A percentile compares a stretch with the other conserved stretches of the same genome.
Conservation (phyloP, 37 sponge, comb jelly and placozoan species). For the Cliona cf. orientalis region DNA sequence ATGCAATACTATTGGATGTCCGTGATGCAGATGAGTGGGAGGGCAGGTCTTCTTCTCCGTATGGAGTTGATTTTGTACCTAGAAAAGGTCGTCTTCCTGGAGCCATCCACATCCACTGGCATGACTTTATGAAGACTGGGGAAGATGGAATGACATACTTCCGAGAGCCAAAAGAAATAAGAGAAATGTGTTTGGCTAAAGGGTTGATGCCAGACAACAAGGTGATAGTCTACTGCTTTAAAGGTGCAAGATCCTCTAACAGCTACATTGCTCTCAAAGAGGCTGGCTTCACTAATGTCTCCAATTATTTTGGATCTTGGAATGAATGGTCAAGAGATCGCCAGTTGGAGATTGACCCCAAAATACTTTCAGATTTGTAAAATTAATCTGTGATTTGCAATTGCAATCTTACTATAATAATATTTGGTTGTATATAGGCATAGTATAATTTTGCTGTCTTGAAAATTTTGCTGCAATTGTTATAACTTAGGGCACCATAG, state of each 20-base stretch:
- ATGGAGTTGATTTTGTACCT: slow-evolving; percentile 31
- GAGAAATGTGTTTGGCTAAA: slow-evolving; percentile 12
- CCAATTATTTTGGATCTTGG: slow-evolving; percentile 27
- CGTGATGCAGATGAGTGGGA: slow-evolving; percentile 30
- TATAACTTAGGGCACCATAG: no score
- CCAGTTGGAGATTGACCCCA: slow-evolving; percentile 14
- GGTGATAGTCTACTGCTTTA: slow-evolving; percentile 24
- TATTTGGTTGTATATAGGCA: no score
- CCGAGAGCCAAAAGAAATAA: slow-evolving; percentile 6
- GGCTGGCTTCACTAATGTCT: slow-evolving; percentile 12
- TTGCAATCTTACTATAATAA: no score
- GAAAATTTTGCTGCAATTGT: no score
- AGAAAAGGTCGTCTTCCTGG: slow-evolving; percentile 28
- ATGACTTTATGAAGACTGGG: slow-evolving; percentile 21
- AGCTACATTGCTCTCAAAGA: slow-evolving; percentile 19
- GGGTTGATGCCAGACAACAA: slow-evolving; percentile 14
- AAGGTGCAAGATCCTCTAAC: slow-evolving; percentile 13
- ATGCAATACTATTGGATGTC: slow-evolving; percentile 19
- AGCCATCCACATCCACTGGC: slow-evolving; percentile 25
- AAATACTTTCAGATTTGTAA: neutral
- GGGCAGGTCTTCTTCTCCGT: slow-evolving; percentile 22
- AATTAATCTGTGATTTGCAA: no score
- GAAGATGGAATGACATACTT: neutral
- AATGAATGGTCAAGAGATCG: slow-evolving; percentile 26
- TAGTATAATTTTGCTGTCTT: no score